Base-by-base conservation (phyloP, 2,888 invertebrate species). In the Meandrusa payeni region DNA sequence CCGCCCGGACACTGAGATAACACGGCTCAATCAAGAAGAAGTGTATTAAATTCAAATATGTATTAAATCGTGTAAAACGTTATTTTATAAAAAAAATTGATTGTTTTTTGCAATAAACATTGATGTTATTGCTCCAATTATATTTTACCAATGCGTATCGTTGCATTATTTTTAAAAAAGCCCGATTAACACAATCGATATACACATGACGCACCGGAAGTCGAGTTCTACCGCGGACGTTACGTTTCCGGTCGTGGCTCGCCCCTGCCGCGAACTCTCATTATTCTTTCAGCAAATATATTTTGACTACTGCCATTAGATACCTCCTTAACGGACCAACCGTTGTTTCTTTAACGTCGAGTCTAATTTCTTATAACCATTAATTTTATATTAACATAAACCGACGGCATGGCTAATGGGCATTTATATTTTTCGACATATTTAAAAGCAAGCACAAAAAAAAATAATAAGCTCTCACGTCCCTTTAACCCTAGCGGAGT, bases 271-370 rank as follows among this genome's bases (percentile, higher is more conserved):
- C 66, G 76, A 73, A 67, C 60, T 67, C 63, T 68, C 82, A 85
- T 86, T 79, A 85, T 76, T 86, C 85, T 82, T 75, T 74, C 76
- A 71, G 83, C 81, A 82, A 86, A 79, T 77, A 83, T 82, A 77
- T 85, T 86, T 69, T 85, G 86, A 86, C 86, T 79, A 52, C 56
- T 75, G 62, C 76, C 70, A 76, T 81, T 76, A 78, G 69, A 69
- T 69, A 39, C 55, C 53, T 60, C 57, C 24, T 42, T 46, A 22
- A 28, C 12, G 23, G 36, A 44, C 50, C 67, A 64, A 69, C n/a
- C n/a, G n/a, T n/a, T n/a, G 65, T 64, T 64, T 62, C 63, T 59
- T 62, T 32, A 17, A 34, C 19, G 11, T n/a, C 4, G 5, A 27
- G 6, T 36, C 24, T 5, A 26, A 27, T n/a, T n/a, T 27, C 3